Base-by-base conservation (phyloP, 2,888 invertebrate species). In the Ctenicera cuprea region DNA sequence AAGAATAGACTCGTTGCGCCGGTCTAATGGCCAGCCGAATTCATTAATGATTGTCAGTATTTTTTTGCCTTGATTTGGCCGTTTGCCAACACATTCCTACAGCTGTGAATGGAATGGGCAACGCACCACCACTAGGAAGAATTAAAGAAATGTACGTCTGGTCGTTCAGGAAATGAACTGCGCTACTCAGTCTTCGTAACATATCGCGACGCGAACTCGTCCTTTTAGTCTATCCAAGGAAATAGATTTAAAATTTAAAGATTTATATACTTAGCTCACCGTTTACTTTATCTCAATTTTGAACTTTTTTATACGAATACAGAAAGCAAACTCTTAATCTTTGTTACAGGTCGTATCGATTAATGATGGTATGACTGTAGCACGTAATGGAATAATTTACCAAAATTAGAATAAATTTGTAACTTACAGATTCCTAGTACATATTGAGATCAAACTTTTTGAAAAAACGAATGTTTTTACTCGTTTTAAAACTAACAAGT, bases 251-350 rank as follows among this genome's bases (percentile, higher is more conserved):
- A 78, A 76, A 73, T 75, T 74, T 57, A 18, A 75, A 76, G 78
- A 80, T 80, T 79, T 80, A 79, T 79, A 74, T 74, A 70, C 68
- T 77, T 77, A 77, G 77, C 77, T 78, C 75, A 73, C 73, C 75
- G 69, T 74, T 78, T 76, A 76, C 78, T 80, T 77, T 77, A 78
- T 79, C 78, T 79, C 67, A 71, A 78, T 71, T 76, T 76, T 74
- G 71, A 64, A n/a, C 62, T 48, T 71, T 66, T 77, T 45, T 16
- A n/a, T n/a, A n/a, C n/a, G n/a, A n/a, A n/a, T 14, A 37, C 59
- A 30, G 59, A 20, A 33, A 59, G n/a, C n/a, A 59, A 59, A 43
- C 22, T 50, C 52, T 37, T 37, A 65, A 65, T 65, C 50, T 65
- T 26, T 26, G n/a, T 54, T 20, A n/a, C 8, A 66, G 52, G 38